Conservation (phyloP, 2,888 invertebrate species). For the Lagria hirta region DNA sequence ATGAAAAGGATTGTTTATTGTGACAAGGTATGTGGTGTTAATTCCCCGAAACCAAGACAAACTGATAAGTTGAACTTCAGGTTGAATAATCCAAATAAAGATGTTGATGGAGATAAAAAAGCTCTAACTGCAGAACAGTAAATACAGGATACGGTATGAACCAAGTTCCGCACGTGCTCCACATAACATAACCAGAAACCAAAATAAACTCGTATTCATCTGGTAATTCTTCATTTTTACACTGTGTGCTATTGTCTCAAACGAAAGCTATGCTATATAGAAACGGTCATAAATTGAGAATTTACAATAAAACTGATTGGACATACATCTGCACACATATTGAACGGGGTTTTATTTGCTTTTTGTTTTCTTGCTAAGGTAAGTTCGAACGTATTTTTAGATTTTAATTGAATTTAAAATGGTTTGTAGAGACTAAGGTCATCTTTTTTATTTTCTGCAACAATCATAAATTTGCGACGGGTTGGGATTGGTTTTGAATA, state of each 20-base stretch:
- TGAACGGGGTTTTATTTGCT: constrained; percentile 3
- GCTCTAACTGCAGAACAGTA: constrained; percentile 18
- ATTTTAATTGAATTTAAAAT: too few species aligned
- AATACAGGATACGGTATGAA: constrained; percentile 27
- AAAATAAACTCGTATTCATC: constrained; percentile 36
- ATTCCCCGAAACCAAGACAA: constrained; percentile 22
- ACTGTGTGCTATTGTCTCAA: constrained; percentile 12
- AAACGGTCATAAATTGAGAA: constrained; percentile 16
- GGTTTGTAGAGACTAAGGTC: too few species aligned
- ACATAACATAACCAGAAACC: constrained; percentile 29
- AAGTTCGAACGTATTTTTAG: too few species aligned
- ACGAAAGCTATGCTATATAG: constrained; percentile 19
- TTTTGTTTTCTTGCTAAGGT: too few species aligned
- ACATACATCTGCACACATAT: constrained; percentile 26
- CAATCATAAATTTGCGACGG: too few species aligned
- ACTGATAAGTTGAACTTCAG: constrained; percentile 24
- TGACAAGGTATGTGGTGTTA: constrained; percentile 19
- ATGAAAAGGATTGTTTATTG: too few species aligned
- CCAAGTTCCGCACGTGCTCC: constrained; percentile 32
- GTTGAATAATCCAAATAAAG: constrained; percentile 27
- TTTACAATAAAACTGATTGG: constrained; percentile 24
- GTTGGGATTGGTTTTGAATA: too few species aligned
- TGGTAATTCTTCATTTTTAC: constrained; percentile 32
- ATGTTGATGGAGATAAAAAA: constrained; percentile 29
- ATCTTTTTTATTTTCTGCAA: too few species aligned